These are phyloP conservation scores for Brachyptera risi DNA, from an alignment of 2,888 invertebrate species.

Conservation along the genomic window DNA sequence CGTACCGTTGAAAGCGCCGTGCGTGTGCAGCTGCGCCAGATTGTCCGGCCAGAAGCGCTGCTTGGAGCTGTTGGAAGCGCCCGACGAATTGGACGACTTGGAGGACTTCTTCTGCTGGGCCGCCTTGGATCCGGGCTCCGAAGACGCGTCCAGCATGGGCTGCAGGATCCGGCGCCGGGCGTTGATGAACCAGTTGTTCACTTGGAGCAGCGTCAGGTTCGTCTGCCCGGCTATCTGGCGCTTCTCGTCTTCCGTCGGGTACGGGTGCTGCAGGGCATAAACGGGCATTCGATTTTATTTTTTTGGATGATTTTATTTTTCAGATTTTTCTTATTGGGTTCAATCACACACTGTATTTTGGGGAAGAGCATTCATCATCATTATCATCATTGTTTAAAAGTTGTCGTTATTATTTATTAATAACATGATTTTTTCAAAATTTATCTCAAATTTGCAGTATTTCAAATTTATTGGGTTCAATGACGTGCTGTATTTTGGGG, in stretches of 20 bases:
- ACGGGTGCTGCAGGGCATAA: constrained; percentile 70
- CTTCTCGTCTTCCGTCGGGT: constrained; percentile 93
- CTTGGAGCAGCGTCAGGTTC: constrained; percentile 80
- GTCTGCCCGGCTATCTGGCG: constrained; percentile 85
- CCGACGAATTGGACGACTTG: constrained; percentile 25
- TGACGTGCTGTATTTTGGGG: too few relatives aligned
- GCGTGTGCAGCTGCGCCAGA: constrained; percentile 56
- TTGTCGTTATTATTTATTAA: too few relatives aligned
- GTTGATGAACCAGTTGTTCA: constrained; percentile 94
- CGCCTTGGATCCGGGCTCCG: constrained; percentile 39
- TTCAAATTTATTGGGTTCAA: too few relatives aligned
- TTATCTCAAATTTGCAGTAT: too few relatives aligned
- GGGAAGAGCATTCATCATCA: too few relatives aligned
- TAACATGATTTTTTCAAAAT: too few relatives aligned
- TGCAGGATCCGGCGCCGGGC: constrained; percentile 86
- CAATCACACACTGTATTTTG: too few relatives aligned
- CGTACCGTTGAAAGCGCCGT: constrained; percentile 39
- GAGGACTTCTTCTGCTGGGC: constrained; percentile 50
- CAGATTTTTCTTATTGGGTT: too few relatives aligned
- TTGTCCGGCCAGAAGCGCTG: constrained; percentile 73
- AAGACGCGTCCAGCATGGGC: constrained; percentile 81
- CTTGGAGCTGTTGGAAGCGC: constrained; percentile 52
- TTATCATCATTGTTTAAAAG: too few relatives aligned
- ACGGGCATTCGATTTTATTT: not conserved
- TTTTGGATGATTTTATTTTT: too few relatives aligned